phyloP scores from a whole-genome alignment of 2,113 vertebrate species.

The Esox niger region DNA sequence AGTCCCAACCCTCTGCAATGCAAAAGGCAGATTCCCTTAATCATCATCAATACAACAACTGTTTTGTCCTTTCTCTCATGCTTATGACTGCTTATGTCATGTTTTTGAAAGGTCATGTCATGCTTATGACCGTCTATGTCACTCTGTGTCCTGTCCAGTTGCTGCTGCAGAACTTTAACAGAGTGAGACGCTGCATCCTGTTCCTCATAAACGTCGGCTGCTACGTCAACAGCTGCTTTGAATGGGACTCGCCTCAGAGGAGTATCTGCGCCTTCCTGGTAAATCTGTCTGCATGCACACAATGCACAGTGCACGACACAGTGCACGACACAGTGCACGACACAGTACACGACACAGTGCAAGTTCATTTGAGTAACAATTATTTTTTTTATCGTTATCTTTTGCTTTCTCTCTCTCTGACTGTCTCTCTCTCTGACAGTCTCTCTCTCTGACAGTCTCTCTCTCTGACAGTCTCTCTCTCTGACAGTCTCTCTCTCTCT shows the following conservation, averaged over 20 bases:
- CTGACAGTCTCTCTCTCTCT: neutral
- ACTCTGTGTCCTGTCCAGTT: slow-evolving; percentile 74
- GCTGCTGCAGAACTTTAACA: slow-evolving; percentile 88
- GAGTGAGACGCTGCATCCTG: slow-evolving; percentile 87
- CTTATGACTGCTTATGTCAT: neutral
- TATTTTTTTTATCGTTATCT: no score
- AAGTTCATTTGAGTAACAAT: no score
- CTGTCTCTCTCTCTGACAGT: no score
- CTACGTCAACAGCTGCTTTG: slow-evolving; percentile 97
- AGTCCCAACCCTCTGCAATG: no score
- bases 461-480: neutral
- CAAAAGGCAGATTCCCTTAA: no score
- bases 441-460: no score
- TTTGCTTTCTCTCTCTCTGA: no score
- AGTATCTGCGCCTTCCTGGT: slow-evolving; percentile 97
- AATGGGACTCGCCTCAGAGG: slow-evolving; percentile 96
- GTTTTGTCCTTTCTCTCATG: neutral
- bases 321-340: no score
- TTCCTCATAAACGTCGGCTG: slow-evolving; percentile 86
- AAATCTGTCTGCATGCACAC: slow-evolving; percentile 29
- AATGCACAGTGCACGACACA: no score
- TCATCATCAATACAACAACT: no score
- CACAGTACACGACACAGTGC: no score
- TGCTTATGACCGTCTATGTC: neutral
- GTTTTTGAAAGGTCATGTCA: neutral